phyloP scores from a whole-genome alignment of 92 coral and sea anemone species.

The Isaurus tuberculatus region DNA sequence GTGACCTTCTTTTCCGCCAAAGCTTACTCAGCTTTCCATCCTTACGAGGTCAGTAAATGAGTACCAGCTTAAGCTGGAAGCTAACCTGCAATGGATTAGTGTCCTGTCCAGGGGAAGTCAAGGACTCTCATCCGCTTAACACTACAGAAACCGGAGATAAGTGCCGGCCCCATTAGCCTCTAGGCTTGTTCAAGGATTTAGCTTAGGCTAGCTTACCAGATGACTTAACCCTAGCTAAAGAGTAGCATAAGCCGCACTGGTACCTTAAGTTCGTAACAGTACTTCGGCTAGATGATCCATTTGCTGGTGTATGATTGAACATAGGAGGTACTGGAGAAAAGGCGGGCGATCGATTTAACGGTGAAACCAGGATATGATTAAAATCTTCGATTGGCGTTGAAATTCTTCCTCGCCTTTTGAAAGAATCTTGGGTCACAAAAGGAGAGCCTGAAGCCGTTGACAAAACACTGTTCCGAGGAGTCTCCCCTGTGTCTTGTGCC shows the following conservation, averaged over 20 bases:
- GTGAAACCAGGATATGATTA: conserved; percentile 62
- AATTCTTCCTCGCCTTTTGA: conserved; percentile 73
- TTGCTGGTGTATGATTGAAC: conserved; percentile 34
- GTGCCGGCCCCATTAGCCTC: too few relatives aligned
- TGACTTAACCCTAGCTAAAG: not conserved
- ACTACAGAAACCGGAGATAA: too few relatives aligned
- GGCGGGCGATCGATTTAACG: conserved; percentile 72
- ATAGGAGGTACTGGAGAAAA: conserved; percentile 75
- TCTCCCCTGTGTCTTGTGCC: not conserved
- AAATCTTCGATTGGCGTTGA: conserved; percentile 88
- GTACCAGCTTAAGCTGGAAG: too few relatives aligned
- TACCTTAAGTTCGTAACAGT: conserved; percentile 34
- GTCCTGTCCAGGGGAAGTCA: too few relatives aligned
- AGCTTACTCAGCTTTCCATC: too few relatives aligned
- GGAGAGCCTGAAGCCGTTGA: not conserved
- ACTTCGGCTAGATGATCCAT: conserved; percentile 10
- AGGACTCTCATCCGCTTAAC: too few relatives aligned
- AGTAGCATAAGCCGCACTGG: not conserved
- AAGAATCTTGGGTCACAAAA: not conserved
- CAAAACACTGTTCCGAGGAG: not conserved
- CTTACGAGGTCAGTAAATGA: too few relatives aligned
- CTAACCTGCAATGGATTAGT: too few relatives aligned
- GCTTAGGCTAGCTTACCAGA: too few relatives aligned
- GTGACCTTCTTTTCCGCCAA: too few relatives aligned
- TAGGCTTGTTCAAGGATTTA: too few relatives aligned